Evolutionary conservation across 2,797 vertebrate species (phyloP), one percentile per base, ranked within the genome.

Genomic region (Macropus fuliginosus): DNA sequence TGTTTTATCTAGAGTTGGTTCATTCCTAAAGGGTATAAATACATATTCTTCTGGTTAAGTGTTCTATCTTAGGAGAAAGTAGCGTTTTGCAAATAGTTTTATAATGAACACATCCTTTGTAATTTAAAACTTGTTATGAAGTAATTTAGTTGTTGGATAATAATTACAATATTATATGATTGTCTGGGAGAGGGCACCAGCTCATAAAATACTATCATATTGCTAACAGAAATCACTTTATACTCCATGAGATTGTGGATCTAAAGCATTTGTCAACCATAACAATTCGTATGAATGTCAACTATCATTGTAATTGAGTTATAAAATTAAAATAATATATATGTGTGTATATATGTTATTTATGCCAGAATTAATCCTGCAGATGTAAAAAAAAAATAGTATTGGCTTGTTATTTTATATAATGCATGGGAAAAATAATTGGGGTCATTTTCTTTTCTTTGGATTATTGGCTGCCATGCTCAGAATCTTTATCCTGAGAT

Each of bases 51-150:
- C n/a, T 14, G 54, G 66, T 91, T 93, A 21, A 1, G 1, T 56
- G 34, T 94, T 28, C 27, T 81, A 91, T 54, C 92, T 87, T 91
- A 59, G 56, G 89, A 91, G 59, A 95, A 96, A 97, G 94, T 81
- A 62, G 54, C 21, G 81, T n/a, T 21, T 56, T 18, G 5, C 92
- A 31, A 12, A 94, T 94, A 93, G 94, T 92, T 54, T 40, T 40
- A 13, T 59, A 91, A 93, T 89, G 52, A 91, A 90, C 90, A 54
- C 54, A 56, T 34, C 16, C 92, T 91, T 56, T 90, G 52, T 94
- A 52, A 95, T 91, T 62, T 93, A 55, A 74, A 93, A 56, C 54
- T 91, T n/a, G 57, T 92, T 46, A 92, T 46, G 55, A 96, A 96
- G 59, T 91, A 93, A 6, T 91, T 94, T 96, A 54, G 89, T 90